phyloP scores from a whole-genome alignment of 2,113 vertebrate species.

The Centropus unirufus region DNA sequence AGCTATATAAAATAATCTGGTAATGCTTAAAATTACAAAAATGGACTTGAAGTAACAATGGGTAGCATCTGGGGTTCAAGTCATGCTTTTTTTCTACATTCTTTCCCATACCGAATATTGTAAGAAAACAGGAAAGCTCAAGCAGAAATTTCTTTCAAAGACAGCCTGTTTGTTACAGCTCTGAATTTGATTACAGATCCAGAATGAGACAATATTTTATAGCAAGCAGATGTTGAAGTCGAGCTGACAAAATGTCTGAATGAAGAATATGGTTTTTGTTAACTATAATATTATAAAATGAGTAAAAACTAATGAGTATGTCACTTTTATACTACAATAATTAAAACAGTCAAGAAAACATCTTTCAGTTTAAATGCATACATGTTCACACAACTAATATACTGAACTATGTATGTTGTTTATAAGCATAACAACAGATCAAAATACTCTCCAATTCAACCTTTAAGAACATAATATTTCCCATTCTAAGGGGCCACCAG shows the following conservation, averaged over 20 bases:
- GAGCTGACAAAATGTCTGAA: conserved; percentile 40
- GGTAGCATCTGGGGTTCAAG: conserved; percentile 11
- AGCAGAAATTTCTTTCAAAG: conserved; percentile 59
- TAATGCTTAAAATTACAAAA: not conserved
- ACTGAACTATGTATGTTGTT: not conserved
- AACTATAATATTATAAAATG: not conserved
- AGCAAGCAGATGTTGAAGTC: conserved; percentile 54
- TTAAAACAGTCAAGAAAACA: not conserved
- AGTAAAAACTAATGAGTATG: not conserved
- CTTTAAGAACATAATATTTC: not conserved
- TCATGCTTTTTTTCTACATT: conserved; percentile 15
- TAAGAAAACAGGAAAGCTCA: conserved; percentile 48
- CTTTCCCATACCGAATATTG: conserved; percentile 47
- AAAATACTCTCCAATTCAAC: not conserved
- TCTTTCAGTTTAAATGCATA: not conserved
- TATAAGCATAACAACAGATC: not conserved
- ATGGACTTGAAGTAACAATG: not conserved
- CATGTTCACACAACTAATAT: not conserved
- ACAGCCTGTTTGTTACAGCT: conserved; percentile 27
- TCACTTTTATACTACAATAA: not conserved
- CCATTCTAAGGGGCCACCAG: not conserved
- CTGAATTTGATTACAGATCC: conserved; percentile 46
- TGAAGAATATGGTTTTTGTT: conserved; percentile 24
- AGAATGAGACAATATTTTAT: conserved; percentile 50
- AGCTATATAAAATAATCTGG: not conserved